phyloP scores from a whole-genome alignment of 2,888 invertebrate genomes.

The Drymonia ruficornis region DNA sequence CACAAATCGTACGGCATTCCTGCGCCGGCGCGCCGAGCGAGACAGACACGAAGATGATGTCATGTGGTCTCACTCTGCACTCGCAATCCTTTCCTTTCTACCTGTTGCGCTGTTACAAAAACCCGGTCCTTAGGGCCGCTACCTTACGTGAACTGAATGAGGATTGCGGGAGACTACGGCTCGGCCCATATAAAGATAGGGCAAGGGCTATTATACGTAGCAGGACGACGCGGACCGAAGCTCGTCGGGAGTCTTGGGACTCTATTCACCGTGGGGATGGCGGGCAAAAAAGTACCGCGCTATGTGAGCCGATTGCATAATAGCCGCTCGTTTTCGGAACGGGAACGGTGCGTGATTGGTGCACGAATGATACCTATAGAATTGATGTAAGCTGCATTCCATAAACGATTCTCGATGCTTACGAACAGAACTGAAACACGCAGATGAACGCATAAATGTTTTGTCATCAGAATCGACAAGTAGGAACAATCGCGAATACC shows the following conservation, averaged over 20 bases:
- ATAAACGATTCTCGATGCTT: background rate
- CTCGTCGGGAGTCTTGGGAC: conserved; percentile 66
- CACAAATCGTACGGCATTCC: conserved; percentile 85
- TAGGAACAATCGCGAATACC: conserved; percentile 4
- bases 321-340: conserved; percentile 67
- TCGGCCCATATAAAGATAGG: conserved; percentile 83
- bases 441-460: background rate
- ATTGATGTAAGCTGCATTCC: conserved; percentile 9
- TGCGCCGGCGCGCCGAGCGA: conserved; percentile 68
- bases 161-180: conserved; percentile 81
- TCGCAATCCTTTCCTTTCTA: conserved; percentile 85
- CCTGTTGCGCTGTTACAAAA: conserved; percentile 84
- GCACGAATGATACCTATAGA: conserved; percentile 44
- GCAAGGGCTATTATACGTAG: conserved; percentile 78
- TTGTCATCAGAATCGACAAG: conserved; percentile 4
- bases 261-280: conserved; percentile 73
- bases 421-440: conserved; percentile 3
- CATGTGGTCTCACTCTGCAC: conserved; percentile 65
- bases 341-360: conserved; percentile 66
- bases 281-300: conserved; percentile 64
- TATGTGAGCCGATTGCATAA: conserved; percentile 78
- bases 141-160: conserved; percentile 84
- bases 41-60: conserved; percentile 59
- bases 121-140: conserved; percentile 84
- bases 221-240: conserved; percentile 49